Evolutionary conservation across 2,888 invertebrate genomes (phyloP).

Genomic region (Lasioglossum leucozonium): DNA sequence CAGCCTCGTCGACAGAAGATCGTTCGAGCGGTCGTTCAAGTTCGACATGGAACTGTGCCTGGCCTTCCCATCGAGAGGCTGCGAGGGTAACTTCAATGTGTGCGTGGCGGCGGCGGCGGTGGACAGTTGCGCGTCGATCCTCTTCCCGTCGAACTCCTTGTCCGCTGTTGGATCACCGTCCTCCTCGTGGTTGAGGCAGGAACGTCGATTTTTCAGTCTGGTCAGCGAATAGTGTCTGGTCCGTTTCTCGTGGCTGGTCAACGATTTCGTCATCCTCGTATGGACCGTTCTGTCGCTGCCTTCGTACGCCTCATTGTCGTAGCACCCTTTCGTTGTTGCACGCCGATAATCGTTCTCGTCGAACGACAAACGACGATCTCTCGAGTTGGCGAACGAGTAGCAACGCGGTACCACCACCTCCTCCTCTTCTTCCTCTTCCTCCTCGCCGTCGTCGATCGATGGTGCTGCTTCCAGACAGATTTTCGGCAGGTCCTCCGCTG

Average conservation of each 20-base stretch:
- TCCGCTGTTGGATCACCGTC: conserved; percentile 3
- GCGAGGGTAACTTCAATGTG: conserved; percentile 38
- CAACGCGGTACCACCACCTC: conserved; percentile 14
- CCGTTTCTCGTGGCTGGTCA: conserved; percentile 22
- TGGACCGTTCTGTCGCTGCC: conserved; percentile 19
- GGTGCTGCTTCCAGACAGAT: conserved; percentile 22
- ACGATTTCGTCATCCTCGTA: conserved; percentile 35
- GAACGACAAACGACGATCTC: conserved; percentile 32
- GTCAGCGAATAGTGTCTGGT: conserved; percentile 76
- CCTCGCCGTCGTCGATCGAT: neutral
- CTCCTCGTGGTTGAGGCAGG: conserved; percentile 20
- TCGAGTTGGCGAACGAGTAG: conserved; percentile 33
- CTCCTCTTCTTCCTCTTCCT: no score
- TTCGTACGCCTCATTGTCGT: conserved; percentile 21
- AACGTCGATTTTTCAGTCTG: conserved; percentile 33
- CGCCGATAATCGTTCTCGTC: conserved; percentile 38
- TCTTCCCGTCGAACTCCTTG: neutral
- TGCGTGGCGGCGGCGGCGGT: no score
- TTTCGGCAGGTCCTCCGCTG: neutral
- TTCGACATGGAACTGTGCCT: conserved; percentile 77
- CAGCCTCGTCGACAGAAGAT: conserved; percentile 71
- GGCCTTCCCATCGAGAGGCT: conserved; percentile 37
- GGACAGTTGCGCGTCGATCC: neutral
- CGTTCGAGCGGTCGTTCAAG: conserved; percentile 72
- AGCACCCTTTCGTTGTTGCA: neutral